Percentiles rank a stretch among this genome's conserved stretches.
Conservation (phyloP, 1,140 invertebrate genomes). For the Apocrypta bakeri region DNA sequence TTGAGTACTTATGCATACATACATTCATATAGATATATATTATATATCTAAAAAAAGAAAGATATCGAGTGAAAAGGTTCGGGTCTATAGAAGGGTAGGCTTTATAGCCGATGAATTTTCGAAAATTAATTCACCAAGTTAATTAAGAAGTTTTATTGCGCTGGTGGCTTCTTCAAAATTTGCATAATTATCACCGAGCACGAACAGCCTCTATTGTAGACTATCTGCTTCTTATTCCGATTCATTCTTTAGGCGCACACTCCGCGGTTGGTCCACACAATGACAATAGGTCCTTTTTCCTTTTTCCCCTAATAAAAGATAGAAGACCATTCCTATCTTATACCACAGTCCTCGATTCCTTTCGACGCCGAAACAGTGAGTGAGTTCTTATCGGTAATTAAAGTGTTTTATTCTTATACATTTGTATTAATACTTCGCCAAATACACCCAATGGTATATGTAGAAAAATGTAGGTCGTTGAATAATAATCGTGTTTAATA, state of each 20-base stretch:
- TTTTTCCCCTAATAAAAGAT: not conserved
- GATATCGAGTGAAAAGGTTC: not conserved
- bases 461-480: no score
- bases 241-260: slow-evolving; percentile 23
- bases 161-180: slow-evolving; percentile 7
- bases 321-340: not conserved
- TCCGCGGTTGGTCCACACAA: slow-evolving; percentile 28
- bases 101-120: slow-evolving; percentile 39
- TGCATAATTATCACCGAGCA: slow-evolving; percentile 37
- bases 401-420: not conserved
- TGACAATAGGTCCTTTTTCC: slow-evolving; percentile 13
- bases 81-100: not conserved
- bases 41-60: not conserved
- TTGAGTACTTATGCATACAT: no score
- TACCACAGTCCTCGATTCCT: not conserved
- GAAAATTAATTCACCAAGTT: slow-evolving; percentile 49
- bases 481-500: slow-evolving; percentile 5
- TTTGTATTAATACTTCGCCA: no score
- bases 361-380: not conserved
- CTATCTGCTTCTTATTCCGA: not conserved
- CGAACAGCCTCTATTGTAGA: slow-evolving; percentile 12
- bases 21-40: no score
- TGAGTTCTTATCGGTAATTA: slow-evolving; percentile 11
- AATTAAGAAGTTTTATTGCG: slow-evolving; percentile 49
- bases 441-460: no score